Conservation (phyloP, 2,888 invertebrate species). For the Cheiracanthium punctorium region DNA sequence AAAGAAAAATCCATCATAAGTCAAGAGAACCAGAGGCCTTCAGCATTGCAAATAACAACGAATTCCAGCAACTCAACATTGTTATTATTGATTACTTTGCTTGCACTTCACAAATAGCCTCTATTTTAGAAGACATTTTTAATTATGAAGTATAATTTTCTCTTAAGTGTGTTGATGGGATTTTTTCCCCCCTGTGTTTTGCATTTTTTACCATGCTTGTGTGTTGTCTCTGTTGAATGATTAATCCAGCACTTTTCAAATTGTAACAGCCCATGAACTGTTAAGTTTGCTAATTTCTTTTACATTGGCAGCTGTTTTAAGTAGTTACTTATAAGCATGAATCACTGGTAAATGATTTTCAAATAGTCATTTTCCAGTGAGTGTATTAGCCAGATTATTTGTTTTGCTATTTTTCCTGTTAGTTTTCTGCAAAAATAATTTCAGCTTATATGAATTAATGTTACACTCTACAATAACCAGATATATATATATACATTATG, state of each 20-base stretch:
- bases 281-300: not conserved
- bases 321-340: too few species aligned
- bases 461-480: too few species aligned
- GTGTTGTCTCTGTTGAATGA: constrained; percentile 12
- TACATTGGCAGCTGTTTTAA: not conserved
- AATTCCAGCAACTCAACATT: constrained; percentile 52
- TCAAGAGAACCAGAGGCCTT: constrained; percentile 66
- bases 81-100: constrained; percentile 49
- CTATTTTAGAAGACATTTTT: constrained; percentile 22
- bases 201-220: constrained; percentile 31
- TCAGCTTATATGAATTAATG: too few species aligned
- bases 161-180: constrained; percentile 23
- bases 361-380: too few species aligned
- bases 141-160: constrained; percentile 2
- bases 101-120: constrained; percentile 33
- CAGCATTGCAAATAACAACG: constrained; percentile 64
- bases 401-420: too few species aligned
- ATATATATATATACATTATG: too few species aligned
- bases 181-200: not conserved
- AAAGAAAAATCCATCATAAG: constrained; percentile 34
- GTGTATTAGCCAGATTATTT: too few species aligned
- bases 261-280: constrained; percentile 5
- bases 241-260: constrained; percentile 37
- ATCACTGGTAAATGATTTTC: too few species aligned
- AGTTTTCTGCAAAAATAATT: too few species aligned